Percentiles rank a stretch among this genome's conserved stretches.
Conservation (phyloP, 2,888 invertebrate species). For the Elegia similella region DNA sequence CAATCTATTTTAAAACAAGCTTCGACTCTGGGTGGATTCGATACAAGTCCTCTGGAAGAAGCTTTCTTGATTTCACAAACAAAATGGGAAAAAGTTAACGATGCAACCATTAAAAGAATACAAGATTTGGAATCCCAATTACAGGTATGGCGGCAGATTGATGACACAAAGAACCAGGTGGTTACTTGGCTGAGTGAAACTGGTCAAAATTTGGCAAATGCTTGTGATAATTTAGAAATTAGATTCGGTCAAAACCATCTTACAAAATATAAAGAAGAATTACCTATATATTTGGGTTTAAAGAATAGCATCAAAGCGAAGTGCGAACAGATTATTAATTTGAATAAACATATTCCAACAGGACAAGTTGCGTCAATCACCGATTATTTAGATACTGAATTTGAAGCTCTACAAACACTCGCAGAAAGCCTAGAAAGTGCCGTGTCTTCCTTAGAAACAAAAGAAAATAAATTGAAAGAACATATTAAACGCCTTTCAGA, state of each 20-base stretch:
- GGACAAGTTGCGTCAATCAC: conserved; percentile 86
- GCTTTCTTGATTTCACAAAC: conserved; percentile 84
- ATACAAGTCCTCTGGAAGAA: conserved; percentile 80
- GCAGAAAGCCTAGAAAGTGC: conserved; percentile 88
- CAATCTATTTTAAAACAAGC: conserved; percentile 87
- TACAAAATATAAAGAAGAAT: conserved; percentile 91
- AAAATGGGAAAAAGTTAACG: conserved; percentile 87
- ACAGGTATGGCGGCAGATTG: conserved; percentile 96
- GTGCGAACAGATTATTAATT: conserved; percentile 88
- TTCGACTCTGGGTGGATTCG: conserved; percentile 85
- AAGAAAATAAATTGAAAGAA: conserved; percentile 87
- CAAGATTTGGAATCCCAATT: conserved; percentile 93
- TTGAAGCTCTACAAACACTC: conserved; percentile 86
- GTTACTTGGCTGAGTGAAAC: conserved; percentile 92
- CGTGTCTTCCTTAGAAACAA: conserved; percentile 87
- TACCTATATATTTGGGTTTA: conserved; percentile 88
- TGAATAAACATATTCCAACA: conserved; percentile 87
- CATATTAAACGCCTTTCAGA: conserved; percentile 87
- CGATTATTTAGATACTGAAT: conserved; percentile 87
- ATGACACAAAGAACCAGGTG: conserved; percentile 91
- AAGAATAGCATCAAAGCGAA: conserved; percentile 90
- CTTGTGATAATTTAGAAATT: conserved; percentile 90
- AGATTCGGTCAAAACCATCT: conserved; percentile 90
- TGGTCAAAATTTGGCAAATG: conserved; percentile 87
- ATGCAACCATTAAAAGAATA: conserved; percentile 86